phyloP scores from a whole-genome alignment of 2,797 vertebrate species.

The Ficedula albicollis region DNA sequence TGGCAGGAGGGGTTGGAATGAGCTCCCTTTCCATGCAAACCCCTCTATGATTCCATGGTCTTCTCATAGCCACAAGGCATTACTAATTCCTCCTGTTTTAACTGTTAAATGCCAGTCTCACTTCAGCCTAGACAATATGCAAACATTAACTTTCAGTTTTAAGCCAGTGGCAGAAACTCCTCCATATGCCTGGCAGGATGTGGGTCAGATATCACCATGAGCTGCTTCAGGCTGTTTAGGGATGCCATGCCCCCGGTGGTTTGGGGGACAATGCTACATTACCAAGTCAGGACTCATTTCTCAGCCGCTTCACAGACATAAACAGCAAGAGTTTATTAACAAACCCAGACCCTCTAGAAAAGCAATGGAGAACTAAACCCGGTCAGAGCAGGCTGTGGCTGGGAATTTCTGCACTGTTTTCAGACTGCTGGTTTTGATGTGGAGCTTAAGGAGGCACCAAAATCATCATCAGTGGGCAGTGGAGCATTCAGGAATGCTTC shows the following conservation, averaged over 20 bases:
- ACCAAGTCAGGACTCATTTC: slow-evolving; percentile 25
- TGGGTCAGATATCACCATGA: background rate
- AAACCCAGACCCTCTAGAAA: slow-evolving; percentile 2
- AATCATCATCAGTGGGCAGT: background rate
- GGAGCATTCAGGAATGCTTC: background rate
- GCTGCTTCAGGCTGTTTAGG: background rate
- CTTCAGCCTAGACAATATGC: background rate
- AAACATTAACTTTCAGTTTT: background rate
- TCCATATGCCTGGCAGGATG: background rate
- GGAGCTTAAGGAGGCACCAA: background rate
- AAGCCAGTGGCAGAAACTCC: background rate
- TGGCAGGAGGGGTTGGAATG: background rate
- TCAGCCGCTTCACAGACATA: slow-evolving; percentile 29
- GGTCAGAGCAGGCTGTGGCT: background rate
- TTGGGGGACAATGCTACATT: no score
- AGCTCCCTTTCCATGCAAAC: background rate
- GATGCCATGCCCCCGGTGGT: no score
- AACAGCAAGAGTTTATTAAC: slow-evolving; percentile 19
- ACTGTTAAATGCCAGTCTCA: background rate
- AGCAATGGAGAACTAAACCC: background rate
- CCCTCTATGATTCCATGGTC: background rate
- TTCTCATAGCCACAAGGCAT: background rate
- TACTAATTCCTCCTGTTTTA: background rate
- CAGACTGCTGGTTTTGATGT: background rate
- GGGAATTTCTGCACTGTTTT: background rate